Percentiles rank a stretch among this genome's conserved stretches.
These are phyloP conservation scores for Ceratina australensis DNA, from an alignment of 1,140 invertebrate species.

Conservation along the genomic window DNA sequence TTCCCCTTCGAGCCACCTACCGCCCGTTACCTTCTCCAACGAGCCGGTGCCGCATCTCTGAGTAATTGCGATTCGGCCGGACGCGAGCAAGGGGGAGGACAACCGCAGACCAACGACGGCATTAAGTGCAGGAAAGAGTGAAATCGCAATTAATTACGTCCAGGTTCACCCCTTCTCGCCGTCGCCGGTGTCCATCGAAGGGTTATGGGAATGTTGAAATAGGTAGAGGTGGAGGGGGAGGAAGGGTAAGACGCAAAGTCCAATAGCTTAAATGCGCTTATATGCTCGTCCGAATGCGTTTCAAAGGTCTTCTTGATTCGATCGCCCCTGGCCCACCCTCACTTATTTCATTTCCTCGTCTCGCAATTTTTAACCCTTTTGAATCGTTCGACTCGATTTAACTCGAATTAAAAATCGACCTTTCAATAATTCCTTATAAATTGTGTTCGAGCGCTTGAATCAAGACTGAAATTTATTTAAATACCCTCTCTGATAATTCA, in stretches of 20 bases:
- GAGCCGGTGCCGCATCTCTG: constrained; percentile 57
- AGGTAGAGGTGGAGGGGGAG: neutral
- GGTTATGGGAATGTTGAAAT: constrained; percentile 55
- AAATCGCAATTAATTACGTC: constrained; percentile 74
- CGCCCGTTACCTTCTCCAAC: constrained; percentile 27
- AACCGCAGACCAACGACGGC: constrained; percentile 62
- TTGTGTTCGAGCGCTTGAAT: too few species aligned
- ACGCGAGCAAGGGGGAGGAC: constrained; percentile 59
- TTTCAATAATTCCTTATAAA: too few species aligned
- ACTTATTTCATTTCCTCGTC: too few species aligned
- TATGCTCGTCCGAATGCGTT: constrained; percentile 52
- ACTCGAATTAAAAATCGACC: neutral
- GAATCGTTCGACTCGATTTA: neutral
- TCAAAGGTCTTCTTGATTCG: constrained; percentile 33
- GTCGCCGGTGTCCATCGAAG: constrained; percentile 54
- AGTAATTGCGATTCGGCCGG: constrained; percentile 72
- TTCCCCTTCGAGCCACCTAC: neutral
- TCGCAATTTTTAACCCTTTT: neutral
- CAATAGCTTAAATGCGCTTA: constrained; percentile 67
- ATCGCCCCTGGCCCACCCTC: neutral
- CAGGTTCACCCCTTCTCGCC: constrained; percentile 52
- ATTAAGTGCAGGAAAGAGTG: constrained; percentile 72
- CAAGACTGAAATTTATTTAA: too few species aligned
- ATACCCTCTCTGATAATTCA: too few species aligned
- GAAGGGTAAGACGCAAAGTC: constrained; percentile 57